Evolutionary conservation across 2,113 vertebrate species (phyloP), one percentile per base, ranked within the genome.

Genomic region (Amblyopsis rosae): DNA sequence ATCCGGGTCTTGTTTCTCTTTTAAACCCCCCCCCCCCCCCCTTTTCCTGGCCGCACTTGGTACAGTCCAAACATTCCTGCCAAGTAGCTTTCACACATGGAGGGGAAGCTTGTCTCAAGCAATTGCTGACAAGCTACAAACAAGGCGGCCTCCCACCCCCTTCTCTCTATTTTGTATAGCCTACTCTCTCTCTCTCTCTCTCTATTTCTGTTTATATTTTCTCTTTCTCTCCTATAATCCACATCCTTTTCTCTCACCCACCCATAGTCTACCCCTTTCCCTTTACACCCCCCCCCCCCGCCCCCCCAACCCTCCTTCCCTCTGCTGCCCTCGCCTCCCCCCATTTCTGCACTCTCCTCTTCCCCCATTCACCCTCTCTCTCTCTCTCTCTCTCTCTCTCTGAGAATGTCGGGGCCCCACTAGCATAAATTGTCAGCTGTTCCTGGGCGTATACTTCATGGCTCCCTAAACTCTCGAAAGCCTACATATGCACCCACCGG

Each of bases 101-200:
- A 95, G 86, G 86, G 86, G 87, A 91, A 94, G 94, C 94, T 95
- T 94, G 94, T 95, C 94, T 95, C 94, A 89, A 93, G 95, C 94
- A 94, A 95, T 95, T 95, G 95, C 95, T 96, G 95, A 96, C 95
- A 95, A 95, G 94, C 95, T 94, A 94, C 94, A 95, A 96, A 96
- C 95, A 95, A 96, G 94, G 93, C 95, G 80, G 81, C 73, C 88
- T 85, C 81, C 70, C 73, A 50, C 16, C 59, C 33, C 67, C 13
- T n/a, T n/a, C 41, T 54, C 62, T 32, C 47, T 17, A 59, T n/a
- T 33, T 63, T 54, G n/a, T 19, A 19, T 19, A 19, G 19, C n/a
- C 46, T 12, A 41, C 16, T 12, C 8, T 6, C 26, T 65, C 59
- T 26, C 26, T 65, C 59, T 26, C 55, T 17, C 67, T 33, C 61